Base-by-base conservation (phyloP, 2,113 vertebrate species). In the Tyrannus savana region DNA sequence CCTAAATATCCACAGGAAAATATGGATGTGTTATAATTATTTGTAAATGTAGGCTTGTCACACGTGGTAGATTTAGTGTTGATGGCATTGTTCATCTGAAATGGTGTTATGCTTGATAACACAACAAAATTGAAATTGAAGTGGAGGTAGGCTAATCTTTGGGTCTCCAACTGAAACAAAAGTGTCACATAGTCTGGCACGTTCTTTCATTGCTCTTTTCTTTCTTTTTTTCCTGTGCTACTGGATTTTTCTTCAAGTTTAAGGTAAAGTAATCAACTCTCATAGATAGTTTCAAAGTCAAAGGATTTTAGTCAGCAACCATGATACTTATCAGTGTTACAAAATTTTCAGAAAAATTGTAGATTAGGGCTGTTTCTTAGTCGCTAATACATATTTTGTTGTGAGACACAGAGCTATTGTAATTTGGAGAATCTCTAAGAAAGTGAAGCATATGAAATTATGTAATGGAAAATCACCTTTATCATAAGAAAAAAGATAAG, bases 81-180 rank as follows among this genome's bases (percentile, higher is more conserved):
- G 72, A 80, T 63, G 18, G 7, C 67, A 74, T 30, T 63, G 53
- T 92, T 95, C 11, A 0, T 94, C 60, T 83, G 76, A 84, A 95
- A 77, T 67, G 9, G 17, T 88, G 83, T 73, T 87, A 89, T 2
- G 30, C 59, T 85, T 94, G 89, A 83, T 55, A 87, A 87, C 58
- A 95, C 91, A 89, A 82, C 3, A 60, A 94, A 95, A 95, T 82
- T 64, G 46, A 96, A 95, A 83, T 59, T 84, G 67, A 19, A 90
- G 44, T 19, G 55, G 74, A 66, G 94, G 17, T 31, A 53, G 24
- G 15, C 33, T 89, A 72, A 80, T 82, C 67, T 77, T 93, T 90
- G 72, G 19, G 39, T 86, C 25, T 59, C 13, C 1, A 22, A 35
- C 14, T 62, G 79, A 90, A 88, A 74, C 2, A 18, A 62, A 89